Evolutionary conservation across 2,888 invertebrate genomes (phyloP).

Genomic region (Perizoma flavofasciatum): DNA sequence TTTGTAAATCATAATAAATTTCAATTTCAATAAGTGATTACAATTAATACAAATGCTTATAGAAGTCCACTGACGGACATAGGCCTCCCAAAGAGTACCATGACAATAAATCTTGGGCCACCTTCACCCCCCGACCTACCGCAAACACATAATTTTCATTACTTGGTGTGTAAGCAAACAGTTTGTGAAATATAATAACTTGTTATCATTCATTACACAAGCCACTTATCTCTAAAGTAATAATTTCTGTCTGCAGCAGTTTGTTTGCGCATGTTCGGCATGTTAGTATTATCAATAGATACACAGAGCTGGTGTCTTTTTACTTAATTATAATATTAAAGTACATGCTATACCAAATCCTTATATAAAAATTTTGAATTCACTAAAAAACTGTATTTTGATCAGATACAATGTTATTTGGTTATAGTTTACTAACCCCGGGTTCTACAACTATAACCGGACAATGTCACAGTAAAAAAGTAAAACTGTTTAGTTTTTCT

Average conservation of each 20-base stretch:
- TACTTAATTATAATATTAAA: too few species aligned
- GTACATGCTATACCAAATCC: too few species aligned
- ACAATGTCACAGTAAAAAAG: background rate
- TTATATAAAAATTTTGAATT: too few species aligned
- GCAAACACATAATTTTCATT: background rate
- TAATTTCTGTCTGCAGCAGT: slow-evolving; percentile 28
- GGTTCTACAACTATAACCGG: background rate
- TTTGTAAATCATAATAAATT: too few species aligned
- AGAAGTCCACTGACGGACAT: too few species aligned
- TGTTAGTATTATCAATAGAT: slow-evolving; percentile 3
- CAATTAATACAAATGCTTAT: too few species aligned
- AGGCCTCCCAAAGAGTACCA: background rate
- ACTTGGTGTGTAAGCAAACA: slow-evolving; percentile 3
- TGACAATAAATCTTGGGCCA: background rate
- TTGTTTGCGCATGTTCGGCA: slow-evolving; percentile 11
- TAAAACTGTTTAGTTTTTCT: background rate
- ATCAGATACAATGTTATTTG: too few species aligned
- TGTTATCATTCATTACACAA: slow-evolving; percentile 51
- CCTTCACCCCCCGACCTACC: too few species aligned
- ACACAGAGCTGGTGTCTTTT: background rate
- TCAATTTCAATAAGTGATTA: too few species aligned
- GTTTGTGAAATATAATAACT: slow-evolving; percentile 29
- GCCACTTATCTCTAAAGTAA: slow-evolving; percentile 48
- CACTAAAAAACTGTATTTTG: too few species aligned
- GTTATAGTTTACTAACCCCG: too few species aligned